A percentile compares a stretch with the other conserved stretches of the same genome.
These are phyloP conservation scores for Drosophila ohnishii DNA, from an alignment of 1,140 invertebrate species.

Conservation along the genomic window DNA sequence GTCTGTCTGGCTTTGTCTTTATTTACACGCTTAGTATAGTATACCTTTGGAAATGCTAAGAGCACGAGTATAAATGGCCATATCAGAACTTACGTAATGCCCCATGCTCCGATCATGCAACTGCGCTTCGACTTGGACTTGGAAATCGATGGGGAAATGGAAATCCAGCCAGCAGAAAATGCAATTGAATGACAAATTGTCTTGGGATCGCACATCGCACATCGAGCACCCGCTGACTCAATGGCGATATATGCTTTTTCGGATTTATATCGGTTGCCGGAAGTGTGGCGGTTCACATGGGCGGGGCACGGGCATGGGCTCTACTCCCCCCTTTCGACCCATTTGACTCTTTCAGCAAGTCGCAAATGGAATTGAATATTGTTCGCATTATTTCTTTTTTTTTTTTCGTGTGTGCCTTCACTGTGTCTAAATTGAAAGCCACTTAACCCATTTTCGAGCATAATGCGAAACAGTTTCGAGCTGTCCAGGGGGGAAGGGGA, in stretches of 20 bases:
- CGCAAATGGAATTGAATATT: slow-evolving; percentile 55
- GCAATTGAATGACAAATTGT: slow-evolving; percentile 51
- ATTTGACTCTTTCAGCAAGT: slow-evolving; percentile 52
- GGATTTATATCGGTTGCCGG: slow-evolving; percentile 31
- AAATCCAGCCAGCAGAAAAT: slow-evolving; percentile 19
- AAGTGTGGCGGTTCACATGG: slow-evolving; percentile 40
- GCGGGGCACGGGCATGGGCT: slow-evolving; percentile 22
- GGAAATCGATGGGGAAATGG: slow-evolving; percentile 15
- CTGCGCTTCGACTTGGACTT: slow-evolving; percentile 33
- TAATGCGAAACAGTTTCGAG: slow-evolving; percentile 70
- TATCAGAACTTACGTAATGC: slow-evolving; percentile 34
- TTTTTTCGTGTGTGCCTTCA: slow-evolving; percentile 23
- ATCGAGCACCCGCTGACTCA: slow-evolving; percentile 46
- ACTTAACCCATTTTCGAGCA: slow-evolving; percentile 76
- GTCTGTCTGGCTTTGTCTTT: slow-evolving; percentile 37
- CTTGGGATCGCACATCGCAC: slow-evolving; percentile 18
- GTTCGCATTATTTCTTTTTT: slow-evolving; percentile 37
- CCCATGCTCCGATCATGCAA: slow-evolving; percentile 49
- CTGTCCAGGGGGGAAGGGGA: slow-evolving; percentile 25
- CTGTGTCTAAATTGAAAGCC: slow-evolving; percentile 69
- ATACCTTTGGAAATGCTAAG: slow-evolving; percentile 32
- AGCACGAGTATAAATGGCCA: slow-evolving; percentile 1
- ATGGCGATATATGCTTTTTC: slow-evolving; percentile 4
- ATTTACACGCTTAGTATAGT: slow-evolving; percentile 1
- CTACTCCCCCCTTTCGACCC: neutral